Base-by-base conservation (phyloP, 2,113 vertebrate genomes). In the Lichenostomus cassidix region DNA sequence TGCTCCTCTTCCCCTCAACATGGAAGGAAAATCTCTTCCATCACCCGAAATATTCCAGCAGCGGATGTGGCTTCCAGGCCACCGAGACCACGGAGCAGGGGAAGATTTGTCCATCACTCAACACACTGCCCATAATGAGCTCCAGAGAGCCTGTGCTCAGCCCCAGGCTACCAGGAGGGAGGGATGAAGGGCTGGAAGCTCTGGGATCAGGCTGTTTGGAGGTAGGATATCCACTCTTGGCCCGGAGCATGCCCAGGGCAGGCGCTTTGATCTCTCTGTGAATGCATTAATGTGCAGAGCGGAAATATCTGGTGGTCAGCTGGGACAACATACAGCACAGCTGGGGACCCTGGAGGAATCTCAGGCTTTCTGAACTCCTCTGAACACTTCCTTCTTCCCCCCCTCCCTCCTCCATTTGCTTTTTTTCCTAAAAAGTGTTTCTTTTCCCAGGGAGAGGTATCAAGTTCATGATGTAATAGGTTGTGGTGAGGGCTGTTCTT, bases 301-400 rank as follows among this genome's bases (percentile, higher is more conserved):
- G n/a, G 93, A 96, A 97, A 93, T 96, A 80, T 85, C 78, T 90
- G 91, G 27, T 4, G 0, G 74, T 93, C 93, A 96, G 94, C 75
- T 90, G 94, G 92, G 94, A 93, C 95, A 96, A 94, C 85, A 95
- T 41, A 88, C 82, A 95, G 87, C 73, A 86, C 92, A 96, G 94
- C 85, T 96, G 94, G 83, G 80, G 44, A 94, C 90, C 85, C 96
- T 76, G 47, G 95, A 91, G 96, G 80, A 90, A 95, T 81, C 60
- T 52, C 39, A 78, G 85, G 87, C 28, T 59, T 92, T 86, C 67
- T 93, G 85, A 84, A 81, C 91, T 77, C 60, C 78, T 91, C 83
- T 2, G 2, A 94, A 77, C 76, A 74, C 68, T 96, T 96, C 93
- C 79, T 85, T 42, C 31, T 87, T 53, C 7, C 4, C 14, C 20